Evolutionary conservation across 92 coral and sea anemone species (phyloP), one percentile per base, ranked within the genome.

Genomic region (Scolanthus callimorphus): DNA sequence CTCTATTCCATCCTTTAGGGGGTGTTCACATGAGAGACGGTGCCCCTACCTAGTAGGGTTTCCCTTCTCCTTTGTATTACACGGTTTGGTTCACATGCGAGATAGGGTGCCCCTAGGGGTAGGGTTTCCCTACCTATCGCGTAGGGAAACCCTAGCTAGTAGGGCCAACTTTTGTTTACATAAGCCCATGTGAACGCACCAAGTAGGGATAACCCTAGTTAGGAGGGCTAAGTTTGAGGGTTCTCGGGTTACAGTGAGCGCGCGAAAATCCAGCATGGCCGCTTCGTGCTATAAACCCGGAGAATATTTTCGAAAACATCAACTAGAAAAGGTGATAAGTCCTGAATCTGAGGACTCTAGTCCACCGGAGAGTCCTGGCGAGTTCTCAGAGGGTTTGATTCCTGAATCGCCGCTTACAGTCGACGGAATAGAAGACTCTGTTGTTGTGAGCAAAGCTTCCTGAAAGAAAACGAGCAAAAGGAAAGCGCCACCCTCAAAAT

Each of bases 161-260:
- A 58, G 49, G 50, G 50, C 0, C 63, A 58, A 58, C 63, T 29
- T 31, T 58, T 31, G 26, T 34, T 58, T 57, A 34, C 63, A 58
- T 37, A 58, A 34, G 34, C 63, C 63, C 28, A 21, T 58, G 63
- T 58, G 63, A 58, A 58, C 21, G 15, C 10, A 22, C 37, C 25
- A 0, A 17, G 26, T 17, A 34, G 63, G 13, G 27, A 24, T 30
- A 17, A 46, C 28, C 47, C 47, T 58, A 17, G 47, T 29, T 21
- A 27, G 63, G 15, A 37, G 50, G 41, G 41, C 49, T 58, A 58
- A 41, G 15, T 58, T 58, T 58, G 28, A 44, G 20, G 31, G 49
- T 31, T 48, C 24, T 15, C 53, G 24, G 24, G 53, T 21, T 48
- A 21, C 24, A 48, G 4, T 48, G 41, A 6, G 41, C 41, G 6